These are phyloP conservation scores for Cosmia pyralina DNA, from an alignment of 2,888 invertebrate genomes.

Conservation along the genomic window DNA sequence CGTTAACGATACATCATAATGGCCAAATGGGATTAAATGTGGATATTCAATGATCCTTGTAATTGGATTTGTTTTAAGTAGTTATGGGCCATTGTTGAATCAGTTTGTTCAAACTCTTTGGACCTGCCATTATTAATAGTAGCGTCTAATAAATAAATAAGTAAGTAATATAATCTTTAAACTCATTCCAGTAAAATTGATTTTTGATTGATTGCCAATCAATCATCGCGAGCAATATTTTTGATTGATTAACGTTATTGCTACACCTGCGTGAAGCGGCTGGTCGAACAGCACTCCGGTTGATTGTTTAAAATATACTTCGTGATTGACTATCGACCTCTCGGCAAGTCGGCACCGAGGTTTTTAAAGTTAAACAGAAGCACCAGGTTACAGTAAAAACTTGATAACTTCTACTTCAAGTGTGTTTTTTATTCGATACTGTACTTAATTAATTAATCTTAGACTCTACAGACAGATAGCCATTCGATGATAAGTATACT, in stretches of 20 bases:
- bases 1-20: background rate
- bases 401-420: too few relatives aligned
- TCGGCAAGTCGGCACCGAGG: background rate
- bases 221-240: slow-evolving; percentile 40
- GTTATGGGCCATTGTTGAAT: background rate
- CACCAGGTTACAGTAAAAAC: too few relatives aligned
- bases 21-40: background rate
- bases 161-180: slow-evolving; percentile 4
- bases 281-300: slow-evolving; percentile 20
- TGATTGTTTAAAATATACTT: slow-evolving; percentile 46
- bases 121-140: background rate
- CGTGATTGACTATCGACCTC: slow-evolving; percentile 23
- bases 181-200: slow-evolving; percentile 23
- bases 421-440: background rate
- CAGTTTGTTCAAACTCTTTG: background rate
- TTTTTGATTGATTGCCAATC: slow-evolving; percentile 51
- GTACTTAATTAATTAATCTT: background rate
- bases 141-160: background rate
- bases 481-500: too few relatives aligned
- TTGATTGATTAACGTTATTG: slow-evolving; percentile 46
- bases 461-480: too few relatives aligned
- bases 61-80: background rate
- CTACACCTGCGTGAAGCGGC: slow-evolving; percentile 35
- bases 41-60: background rate
- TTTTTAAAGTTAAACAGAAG: background rate